Conservation (phyloP, 1,140 invertebrate species). For the Pseudobourletiella spinata region DNA sequence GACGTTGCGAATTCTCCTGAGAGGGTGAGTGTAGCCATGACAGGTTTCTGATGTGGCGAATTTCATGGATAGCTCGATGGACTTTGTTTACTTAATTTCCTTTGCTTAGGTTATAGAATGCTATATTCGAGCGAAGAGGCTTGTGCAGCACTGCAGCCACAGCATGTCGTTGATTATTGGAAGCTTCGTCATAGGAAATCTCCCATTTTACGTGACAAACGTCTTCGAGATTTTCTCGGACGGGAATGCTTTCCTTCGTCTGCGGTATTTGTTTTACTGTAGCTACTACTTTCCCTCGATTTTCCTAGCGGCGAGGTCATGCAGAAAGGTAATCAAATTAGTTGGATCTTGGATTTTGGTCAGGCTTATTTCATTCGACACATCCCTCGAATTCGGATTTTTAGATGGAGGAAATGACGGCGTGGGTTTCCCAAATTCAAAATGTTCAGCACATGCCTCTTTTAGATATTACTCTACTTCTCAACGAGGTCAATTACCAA, state of each 20-base stretch:
- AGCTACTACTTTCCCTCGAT: constrained; percentile 15
- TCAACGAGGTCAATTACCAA: constrained; percentile 3
- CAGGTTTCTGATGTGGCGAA: background rate
- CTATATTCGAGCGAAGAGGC: background rate
- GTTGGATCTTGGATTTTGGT: background rate
- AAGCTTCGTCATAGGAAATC: constrained; percentile 6
- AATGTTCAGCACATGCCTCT: background rate
- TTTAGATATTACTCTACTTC: background rate
- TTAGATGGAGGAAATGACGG: constrained; percentile 5
- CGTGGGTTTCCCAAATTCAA: background rate
- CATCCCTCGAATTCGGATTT: background rate
- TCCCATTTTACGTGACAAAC: constrained; percentile 16
- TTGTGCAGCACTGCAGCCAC: background rate
- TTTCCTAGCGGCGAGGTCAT: constrained; percentile 5
- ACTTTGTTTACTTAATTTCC: background rate
- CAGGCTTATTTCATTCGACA: background rate
- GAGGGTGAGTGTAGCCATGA: background rate
- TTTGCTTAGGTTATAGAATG: constrained; percentile 1
- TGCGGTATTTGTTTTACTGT: constrained; percentile 14
- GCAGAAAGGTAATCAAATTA: background rate
- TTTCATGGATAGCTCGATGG: background rate
- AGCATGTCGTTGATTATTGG: constrained; percentile 1
- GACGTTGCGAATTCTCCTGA: background rate
- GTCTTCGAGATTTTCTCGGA: constrained; percentile 5
- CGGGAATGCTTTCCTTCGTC: background rate